Conservation (phyloP, 2,797 vertebrate genomes). For the Toxotes lorentzi region DNA sequence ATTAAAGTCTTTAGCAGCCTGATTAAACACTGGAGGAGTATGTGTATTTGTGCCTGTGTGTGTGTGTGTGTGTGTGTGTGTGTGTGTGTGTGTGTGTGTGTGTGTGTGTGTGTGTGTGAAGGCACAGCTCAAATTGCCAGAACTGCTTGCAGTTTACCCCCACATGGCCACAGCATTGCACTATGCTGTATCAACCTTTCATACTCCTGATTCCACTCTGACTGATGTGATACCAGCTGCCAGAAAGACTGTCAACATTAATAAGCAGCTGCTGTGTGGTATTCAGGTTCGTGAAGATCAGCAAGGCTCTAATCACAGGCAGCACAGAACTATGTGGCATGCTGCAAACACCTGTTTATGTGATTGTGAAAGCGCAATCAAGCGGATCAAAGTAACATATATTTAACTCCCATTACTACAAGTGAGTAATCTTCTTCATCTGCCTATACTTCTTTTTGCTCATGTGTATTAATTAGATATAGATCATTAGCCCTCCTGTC, state of each 20-base stretch:
- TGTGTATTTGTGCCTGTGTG: conserved; percentile 12
- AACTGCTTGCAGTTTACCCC: conserved; percentile 30
- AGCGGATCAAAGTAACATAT: conserved; percentile 3
- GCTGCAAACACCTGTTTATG: conserved; percentile 27
- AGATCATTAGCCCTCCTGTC: too few species aligned
- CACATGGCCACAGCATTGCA: conserved; percentile 22
- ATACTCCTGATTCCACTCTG: conserved; percentile 42
- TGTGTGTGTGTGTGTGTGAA: not conserved
- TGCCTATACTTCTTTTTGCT: not conserved
- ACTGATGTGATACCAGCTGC: conserved; percentile 52
- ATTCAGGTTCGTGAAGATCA: conserved; percentile 36
- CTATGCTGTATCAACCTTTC: conserved; percentile 33
- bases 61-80: not conserved
- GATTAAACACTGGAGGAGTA: conserved; percentile 58
- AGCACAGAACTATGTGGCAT: conserved; percentile 1
- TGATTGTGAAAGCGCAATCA: not conserved
- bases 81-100: not conserved
- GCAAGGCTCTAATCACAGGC: conserved; percentile 21
- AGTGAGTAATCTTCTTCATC: not conserved
- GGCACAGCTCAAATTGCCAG: conserved; percentile 17
- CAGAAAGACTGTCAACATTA: conserved; percentile 54
- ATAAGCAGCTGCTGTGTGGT: conserved; percentile 50
- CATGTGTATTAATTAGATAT: not conserved
- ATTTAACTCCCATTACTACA: not conserved
- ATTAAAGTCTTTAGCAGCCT: conserved; percentile 71